Conservation (phyloP, 2,888 invertebrate genomes). For the Aradus depressus region DNA sequence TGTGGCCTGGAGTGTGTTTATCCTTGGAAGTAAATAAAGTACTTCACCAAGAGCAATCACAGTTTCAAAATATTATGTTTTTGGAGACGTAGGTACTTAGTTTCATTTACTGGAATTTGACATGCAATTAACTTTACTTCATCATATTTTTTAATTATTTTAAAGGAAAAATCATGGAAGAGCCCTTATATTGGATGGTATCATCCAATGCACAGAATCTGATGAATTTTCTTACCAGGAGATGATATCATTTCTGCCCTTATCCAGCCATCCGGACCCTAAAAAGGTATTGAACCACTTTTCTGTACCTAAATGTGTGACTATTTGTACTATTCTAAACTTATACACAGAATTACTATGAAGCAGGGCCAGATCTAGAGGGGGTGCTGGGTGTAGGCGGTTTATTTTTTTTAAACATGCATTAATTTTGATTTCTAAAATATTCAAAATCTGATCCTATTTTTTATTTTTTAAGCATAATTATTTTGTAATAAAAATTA, state of each 20-base stretch:
- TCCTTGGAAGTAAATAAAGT: constrained; percentile 74
- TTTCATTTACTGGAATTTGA: no score
- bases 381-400: no score
- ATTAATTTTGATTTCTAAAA: no score
- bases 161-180: constrained; percentile 64
- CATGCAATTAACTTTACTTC: no score
- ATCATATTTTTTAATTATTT: constrained; percentile 3
- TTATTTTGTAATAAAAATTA: no score
- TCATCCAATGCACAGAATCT: constrained; percentile 90
- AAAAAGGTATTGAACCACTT: constrained; percentile 49
- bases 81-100: constrained; percentile 55
- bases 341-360: no score
- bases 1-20: constrained; percentile 85
- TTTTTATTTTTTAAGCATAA: no score
- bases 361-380: no score
- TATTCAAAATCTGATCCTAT: no score
- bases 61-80: constrained; percentile 75
- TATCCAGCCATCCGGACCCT: constrained; percentile 84
- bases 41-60: constrained; percentile 64
- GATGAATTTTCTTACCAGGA: constrained; percentile 98
- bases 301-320: background rate
- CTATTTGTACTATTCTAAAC: background rate
- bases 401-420: no score
- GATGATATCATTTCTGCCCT: constrained; percentile 90
- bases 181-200: constrained; percentile 83